Conservation (phyloP, 2,797 vertebrate species). For the Triplophysa yarkandensis region DNA sequence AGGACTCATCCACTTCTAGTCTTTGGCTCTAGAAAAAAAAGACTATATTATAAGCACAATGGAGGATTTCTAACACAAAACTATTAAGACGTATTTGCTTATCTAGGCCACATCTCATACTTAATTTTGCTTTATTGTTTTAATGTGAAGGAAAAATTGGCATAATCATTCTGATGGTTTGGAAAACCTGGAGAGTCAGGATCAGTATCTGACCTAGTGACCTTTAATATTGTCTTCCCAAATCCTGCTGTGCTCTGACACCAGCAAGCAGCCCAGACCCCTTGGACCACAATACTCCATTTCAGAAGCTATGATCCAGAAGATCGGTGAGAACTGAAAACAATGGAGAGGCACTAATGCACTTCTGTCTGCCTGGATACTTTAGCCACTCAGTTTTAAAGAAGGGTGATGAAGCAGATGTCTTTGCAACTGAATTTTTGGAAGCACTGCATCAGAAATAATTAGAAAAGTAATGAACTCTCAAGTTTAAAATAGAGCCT, state of each 20-base stretch:
- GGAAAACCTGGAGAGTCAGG: slow-evolving; percentile 21
- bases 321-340: slow-evolving; percentile 28
- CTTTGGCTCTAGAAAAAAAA: slow-evolving; percentile 11
- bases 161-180: slow-evolving; percentile 18
- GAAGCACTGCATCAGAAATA: neutral
- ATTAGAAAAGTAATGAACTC: slow-evolving; percentile 1
- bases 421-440: neutral
- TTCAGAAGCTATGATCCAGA: slow-evolving; percentile 36
- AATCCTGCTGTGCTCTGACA: slow-evolving; percentile 25
- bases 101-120: slow-evolving; percentile 26
- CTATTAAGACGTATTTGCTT: slow-evolving; percentile 8
- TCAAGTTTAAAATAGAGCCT: slow-evolving; percentile 12
- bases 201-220: slow-evolving; percentile 39
- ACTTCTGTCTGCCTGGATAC: slow-evolving; percentile 6
- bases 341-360: slow-evolving; percentile 27
- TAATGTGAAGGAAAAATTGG: slow-evolving; percentile 36
- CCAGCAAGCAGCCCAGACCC: slow-evolving; percentile 37
- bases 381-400: slow-evolving; percentile 17
- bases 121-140: slow-evolving; percentile 13
- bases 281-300: slow-evolving; percentile 34
- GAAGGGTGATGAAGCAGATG: neutral
- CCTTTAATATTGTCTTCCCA: slow-evolving; percentile 44
- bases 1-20: neutral
- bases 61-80: slow-evolving; percentile 1
- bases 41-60: slow-evolving; percentile 5